Conservation (phyloP, 2,888 invertebrate genomes). For the Papilio gigon region DNA sequence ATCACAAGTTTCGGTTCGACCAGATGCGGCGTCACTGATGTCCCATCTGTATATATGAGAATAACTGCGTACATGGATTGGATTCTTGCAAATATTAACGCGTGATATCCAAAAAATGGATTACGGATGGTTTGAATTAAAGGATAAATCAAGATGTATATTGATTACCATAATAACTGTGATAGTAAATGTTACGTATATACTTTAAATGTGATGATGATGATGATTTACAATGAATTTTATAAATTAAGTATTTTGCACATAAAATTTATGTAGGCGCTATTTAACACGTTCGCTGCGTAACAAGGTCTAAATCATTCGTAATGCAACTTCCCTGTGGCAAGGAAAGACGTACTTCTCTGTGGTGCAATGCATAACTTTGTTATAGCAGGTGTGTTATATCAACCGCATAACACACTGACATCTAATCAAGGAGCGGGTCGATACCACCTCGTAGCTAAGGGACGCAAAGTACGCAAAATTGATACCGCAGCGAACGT, state of each 20-base stretch:
- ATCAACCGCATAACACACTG: no score
- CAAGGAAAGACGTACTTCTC: no score
- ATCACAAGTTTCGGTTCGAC: slow-evolving; percentile 63
- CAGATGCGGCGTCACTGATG: slow-evolving; percentile 61
- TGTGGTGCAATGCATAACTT: no score
- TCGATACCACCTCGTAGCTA: no score
- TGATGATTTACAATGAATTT: background rate
- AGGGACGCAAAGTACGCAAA: no score
- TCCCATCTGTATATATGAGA: slow-evolving; percentile 84
- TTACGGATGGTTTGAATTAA: background rate
- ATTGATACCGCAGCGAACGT: no score
- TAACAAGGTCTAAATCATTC: no score
- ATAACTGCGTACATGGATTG: slow-evolving; percentile 82
- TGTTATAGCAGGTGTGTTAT: no score
- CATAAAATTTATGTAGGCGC: background rate
- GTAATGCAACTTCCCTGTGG: no score
- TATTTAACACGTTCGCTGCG: no score
- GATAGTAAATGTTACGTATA: background rate
- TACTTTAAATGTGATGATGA: background rate
- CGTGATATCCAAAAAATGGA: background rate
- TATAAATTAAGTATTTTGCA: background rate
- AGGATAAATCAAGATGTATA: slow-evolving; percentile 6
- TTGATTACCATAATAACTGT: slow-evolving; percentile 10
- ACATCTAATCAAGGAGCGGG: no score
- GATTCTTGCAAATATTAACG: slow-evolving; percentile 58